A percentile compares a stretch with the other conserved stretches of the same genome.
phyloP scores from a whole-genome alignment of 1,140 invertebrate genomes.

The Eulimnadia texana region DNA sequence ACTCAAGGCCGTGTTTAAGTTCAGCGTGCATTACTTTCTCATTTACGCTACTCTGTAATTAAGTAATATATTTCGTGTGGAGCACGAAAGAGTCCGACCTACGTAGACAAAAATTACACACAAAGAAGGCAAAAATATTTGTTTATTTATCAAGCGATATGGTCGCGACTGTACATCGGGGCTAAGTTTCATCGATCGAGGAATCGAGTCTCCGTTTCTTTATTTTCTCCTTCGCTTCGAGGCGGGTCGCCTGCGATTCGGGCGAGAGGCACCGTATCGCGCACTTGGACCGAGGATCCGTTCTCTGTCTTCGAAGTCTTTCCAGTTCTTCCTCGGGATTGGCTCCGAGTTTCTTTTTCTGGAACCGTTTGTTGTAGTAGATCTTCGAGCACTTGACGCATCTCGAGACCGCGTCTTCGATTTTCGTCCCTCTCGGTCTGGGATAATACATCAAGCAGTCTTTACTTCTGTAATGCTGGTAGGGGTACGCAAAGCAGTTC shows the following conservation, averaged over 20 bases:
- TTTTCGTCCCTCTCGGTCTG: neutral
- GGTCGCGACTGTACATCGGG: too few relatives aligned
- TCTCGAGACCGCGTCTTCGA: neutral
- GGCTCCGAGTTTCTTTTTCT: neutral
- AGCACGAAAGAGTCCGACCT: too few relatives aligned
- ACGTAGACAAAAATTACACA: too few relatives aligned
- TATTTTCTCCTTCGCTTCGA: neutral
- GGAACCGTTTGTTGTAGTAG: neutral
- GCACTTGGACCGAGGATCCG: neutral
- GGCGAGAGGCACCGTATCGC: neutral
- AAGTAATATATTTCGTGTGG: too few relatives aligned
- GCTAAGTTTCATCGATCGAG: too few relatives aligned
- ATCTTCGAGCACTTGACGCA: neutral
- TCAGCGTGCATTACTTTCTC: too few relatives aligned
- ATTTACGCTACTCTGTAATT: too few relatives aligned
- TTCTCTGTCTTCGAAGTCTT: neutral
- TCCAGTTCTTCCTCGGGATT: neutral
- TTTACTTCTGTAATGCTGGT: neutral
- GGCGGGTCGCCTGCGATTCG: neutral
- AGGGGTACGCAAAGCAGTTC: neutral
- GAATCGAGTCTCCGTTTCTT: neutral
- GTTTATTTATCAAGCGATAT: too few relatives aligned
- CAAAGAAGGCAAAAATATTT: too few relatives aligned
- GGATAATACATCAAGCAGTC: neutral
- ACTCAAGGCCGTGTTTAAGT: too few relatives aligned